Evolutionary conservation across 2,113 vertebrate species (phyloP).

Genomic region (Falco punctatus): DNA sequence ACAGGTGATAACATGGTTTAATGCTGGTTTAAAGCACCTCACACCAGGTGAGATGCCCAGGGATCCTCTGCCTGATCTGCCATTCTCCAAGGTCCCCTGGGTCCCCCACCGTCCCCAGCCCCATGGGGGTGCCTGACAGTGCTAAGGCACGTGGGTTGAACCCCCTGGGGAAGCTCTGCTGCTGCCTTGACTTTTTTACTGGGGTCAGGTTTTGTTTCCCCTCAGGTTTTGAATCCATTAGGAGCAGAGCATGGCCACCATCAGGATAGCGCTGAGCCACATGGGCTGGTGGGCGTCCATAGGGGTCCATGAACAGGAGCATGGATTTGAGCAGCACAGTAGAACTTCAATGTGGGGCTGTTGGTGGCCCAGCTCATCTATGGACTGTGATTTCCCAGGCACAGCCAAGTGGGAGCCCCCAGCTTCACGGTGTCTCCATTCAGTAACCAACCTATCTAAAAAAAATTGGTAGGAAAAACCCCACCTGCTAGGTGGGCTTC

Average conservation of each 20-base stretch:
- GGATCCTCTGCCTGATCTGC: not conserved
- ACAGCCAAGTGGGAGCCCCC: not conserved
- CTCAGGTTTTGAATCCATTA: not conserved
- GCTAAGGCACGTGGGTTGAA: not conserved
- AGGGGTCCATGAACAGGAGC: not conserved
- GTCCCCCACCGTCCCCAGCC: not conserved
- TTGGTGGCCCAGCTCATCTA: not conserved
- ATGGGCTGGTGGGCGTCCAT: fast-evolving
- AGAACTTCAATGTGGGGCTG: not conserved
- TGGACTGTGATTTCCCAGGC: not conserved
- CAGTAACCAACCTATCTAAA: not conserved
- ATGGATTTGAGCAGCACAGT: not conserved
- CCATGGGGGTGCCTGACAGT: not conserved
- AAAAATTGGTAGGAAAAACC: not conserved
- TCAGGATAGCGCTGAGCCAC: not conserved
- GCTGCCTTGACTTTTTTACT: not conserved
- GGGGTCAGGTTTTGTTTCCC: not conserved
- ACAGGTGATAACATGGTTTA: not conserved
- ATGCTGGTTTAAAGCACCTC: not conserved
- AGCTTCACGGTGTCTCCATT: not conserved
- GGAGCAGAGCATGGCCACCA: not conserved
- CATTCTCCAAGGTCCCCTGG: not conserved
- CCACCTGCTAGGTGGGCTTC: not conserved
- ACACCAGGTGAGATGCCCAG: not conserved
- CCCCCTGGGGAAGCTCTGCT: not conserved